Conservation (phyloP, 2,113 vertebrate species). For the Ceuthmochares aereus region DNA sequence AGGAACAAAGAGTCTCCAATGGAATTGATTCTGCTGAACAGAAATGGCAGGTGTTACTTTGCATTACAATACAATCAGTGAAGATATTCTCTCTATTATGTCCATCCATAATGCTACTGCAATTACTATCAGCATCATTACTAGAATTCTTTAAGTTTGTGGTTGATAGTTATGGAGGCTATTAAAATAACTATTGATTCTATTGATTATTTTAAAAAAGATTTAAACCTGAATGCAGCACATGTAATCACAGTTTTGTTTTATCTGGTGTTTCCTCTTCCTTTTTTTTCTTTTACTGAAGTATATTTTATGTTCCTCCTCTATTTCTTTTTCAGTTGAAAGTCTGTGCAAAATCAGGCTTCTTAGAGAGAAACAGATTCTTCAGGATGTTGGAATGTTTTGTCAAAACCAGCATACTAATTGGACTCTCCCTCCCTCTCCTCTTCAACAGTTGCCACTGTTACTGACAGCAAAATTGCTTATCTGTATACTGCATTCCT, state of each 20-base stretch:
- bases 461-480: neutral
- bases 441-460: neutral
- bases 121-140: neutral
- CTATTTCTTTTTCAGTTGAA: neutral
- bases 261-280: neutral
- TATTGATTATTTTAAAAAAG: neutral
- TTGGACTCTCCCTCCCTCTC: neutral
- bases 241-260: neutral
- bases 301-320: neutral
- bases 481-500: neutral
- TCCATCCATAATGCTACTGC: neutral
- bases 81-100: neutral
- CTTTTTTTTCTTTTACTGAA: neutral
- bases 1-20: neutral
- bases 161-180: neutral
- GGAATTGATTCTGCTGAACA: neutral
- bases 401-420: neutral
- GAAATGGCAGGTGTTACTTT: neutral
- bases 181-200: constrained; percentile 9
- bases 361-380: neutral
- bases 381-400: neutral
- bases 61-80: neutral
- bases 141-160: neutral
- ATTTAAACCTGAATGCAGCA: neutral
- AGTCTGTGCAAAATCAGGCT: neutral